Percentiles rank a stretch among this genome's conserved stretches.
These are phyloP conservation scores for Drosophila bipectinata DNA, from an alignment of 1,140 invertebrate species.

Conservation along the genomic window DNA sequence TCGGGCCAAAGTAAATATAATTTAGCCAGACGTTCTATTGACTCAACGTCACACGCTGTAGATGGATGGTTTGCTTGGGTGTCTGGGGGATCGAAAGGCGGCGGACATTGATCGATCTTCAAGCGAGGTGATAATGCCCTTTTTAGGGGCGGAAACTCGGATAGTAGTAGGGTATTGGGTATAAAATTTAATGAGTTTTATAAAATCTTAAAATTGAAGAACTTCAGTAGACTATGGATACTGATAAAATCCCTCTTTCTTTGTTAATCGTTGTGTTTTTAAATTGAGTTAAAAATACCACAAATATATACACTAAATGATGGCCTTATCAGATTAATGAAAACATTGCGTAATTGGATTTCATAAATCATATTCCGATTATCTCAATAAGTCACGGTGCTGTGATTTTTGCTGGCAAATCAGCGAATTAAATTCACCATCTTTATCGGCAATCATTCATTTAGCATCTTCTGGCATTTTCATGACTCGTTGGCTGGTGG, in stretches of 20 bases:
- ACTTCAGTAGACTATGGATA: no score
- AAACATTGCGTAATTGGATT: slow-evolving; percentile 40
- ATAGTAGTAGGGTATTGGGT: slow-evolving; percentile 12
- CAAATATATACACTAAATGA: background rate
- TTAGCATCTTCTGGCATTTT: slow-evolving; percentile 37
- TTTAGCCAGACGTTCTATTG: slow-evolving; percentile 44
- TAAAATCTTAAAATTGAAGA: background rate
- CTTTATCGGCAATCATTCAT: slow-evolving; percentile 39
- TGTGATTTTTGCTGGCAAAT: slow-evolving; percentile 25
- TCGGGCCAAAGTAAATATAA: slow-evolving; percentile 48
- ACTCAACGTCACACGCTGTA: slow-evolving; percentile 41
- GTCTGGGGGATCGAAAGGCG: slow-evolving; percentile 24
- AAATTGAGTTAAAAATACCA: background rate
- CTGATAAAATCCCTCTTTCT: no score
- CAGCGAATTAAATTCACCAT: slow-evolving; percentile 33
- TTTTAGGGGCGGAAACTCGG: slow-evolving; percentile 19
- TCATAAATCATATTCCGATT: slow-evolving; percentile 26
- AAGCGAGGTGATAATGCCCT: slow-evolving; percentile 8
- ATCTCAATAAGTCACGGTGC: slow-evolving; percentile 21
- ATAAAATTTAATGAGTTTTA: background rate
- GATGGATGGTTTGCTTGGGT: slow-evolving; percentile 18
- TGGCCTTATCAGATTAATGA: slow-evolving; percentile 13
- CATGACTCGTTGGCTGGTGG: slow-evolving; percentile 26
- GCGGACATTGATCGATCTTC: slow-evolving; percentile 34
- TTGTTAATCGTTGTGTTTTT: no score